Evolutionary conservation across 1,140 invertebrate genomes (phyloP).

Genomic region (Ditylenchus dipsaci): DNA sequence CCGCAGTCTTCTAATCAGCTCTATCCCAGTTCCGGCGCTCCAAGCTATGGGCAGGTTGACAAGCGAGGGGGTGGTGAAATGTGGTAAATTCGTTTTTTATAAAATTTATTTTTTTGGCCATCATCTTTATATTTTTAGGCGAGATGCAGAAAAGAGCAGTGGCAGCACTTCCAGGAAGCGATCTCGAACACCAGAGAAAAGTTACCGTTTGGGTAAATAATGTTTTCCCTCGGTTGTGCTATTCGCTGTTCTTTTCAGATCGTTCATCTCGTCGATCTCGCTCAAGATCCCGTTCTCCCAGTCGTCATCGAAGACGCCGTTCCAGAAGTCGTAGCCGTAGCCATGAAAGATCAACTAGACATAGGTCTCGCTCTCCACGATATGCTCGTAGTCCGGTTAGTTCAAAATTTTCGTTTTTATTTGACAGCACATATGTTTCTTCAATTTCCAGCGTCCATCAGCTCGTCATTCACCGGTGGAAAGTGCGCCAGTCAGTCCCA

Average conservation of each 20-base stretch:
- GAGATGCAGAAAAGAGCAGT: not conserved
- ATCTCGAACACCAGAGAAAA: not conserved
- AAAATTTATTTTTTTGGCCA: too few species aligned
- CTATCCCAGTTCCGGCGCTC: too few species aligned
- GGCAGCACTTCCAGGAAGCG: not conserved
- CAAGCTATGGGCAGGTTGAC: too few species aligned
- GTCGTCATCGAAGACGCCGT: constrained; percentile 24
- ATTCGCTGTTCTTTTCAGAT: not conserved
- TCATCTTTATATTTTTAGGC: too few species aligned
- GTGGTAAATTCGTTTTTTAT: too few species aligned
- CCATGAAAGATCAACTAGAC: constrained; percentile 12
- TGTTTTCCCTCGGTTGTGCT: not conserved
- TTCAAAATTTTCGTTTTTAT: constrained; percentile 21
- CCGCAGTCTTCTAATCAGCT: too few species aligned
- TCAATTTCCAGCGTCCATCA: constrained; percentile 8
- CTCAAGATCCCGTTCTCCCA: constrained; percentile 27
- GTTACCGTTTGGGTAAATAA: not conserved
- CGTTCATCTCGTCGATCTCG: constrained; percentile 1
- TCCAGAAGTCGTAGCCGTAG: constrained; percentile 14
- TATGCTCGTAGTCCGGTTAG: constrained; percentile 8
- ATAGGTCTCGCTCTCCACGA: constrained; percentile 19
- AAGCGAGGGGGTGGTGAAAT: too few species aligned
- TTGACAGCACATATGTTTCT: not conserved
- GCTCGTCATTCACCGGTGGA: constrained; percentile 20
- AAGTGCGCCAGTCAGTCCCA: constrained; percentile 18